Evolutionary conservation across 2,888 invertebrate genomes (phyloP), one percentile per base, ranked within the genome.

Genomic region (Drosophila cognata): DNA sequence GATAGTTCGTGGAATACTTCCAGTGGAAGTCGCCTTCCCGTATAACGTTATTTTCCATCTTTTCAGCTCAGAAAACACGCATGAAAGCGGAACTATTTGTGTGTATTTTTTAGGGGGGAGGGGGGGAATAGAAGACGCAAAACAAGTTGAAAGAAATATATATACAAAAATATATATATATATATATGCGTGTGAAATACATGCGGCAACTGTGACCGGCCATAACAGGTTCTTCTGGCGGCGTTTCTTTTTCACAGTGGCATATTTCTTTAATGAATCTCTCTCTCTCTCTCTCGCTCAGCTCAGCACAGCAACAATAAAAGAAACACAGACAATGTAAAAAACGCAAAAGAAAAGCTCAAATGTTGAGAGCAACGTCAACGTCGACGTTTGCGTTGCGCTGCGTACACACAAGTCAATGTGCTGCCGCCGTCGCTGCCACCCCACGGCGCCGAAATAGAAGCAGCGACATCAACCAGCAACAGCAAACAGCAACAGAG

Each of bases 261-360:
- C 86, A 85, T 90, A 79, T 90, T 90, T 87, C 87, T 90, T 87
- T 90, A 90, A 87, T 90, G 89, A 87, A 87, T 85, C 76, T 86
- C 57, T 16, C 38, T 85, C 76, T 86, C 57, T 16, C 38, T 38
- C 43, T 46, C 38, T n/a, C 4, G 25, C 25, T 25, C 4, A 46
- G 16, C 16, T 46, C 16, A 25, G 65, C 77, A 71, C 77, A 36
- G 66, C 59, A 79, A 61, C 69, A 67, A 61, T 52, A 78, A 46
- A 59, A 67, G 46, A 51, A 65, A 60, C 55, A 74, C 36, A 36
- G 36, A 28, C 28, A 28, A 56, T n/a, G 29, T 38, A 63, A 67
- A 67, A 51, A 64, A 64, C 41, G 65, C 43, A 65, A 64, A 79
- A 74, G 75, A 78, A 80, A 81, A 82, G 79, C 81, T 81, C 55